Evolutionary conservation across 2,888 invertebrate genomes (phyloP).

Genomic region (Nomada fabriciana): DNA sequence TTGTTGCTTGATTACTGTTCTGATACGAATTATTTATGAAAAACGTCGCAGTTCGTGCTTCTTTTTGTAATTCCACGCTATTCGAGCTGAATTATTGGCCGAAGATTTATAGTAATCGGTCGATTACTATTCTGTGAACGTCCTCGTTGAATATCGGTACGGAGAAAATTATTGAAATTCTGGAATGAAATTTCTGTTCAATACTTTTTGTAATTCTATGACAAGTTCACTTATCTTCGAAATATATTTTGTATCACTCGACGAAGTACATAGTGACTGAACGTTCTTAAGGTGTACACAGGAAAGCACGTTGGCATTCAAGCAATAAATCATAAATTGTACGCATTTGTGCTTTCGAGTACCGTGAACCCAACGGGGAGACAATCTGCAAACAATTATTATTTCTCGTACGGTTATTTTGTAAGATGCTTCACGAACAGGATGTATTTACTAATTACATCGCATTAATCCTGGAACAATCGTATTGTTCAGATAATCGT

Average conservation of each 20-base stretch:
- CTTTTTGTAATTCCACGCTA: neutral
- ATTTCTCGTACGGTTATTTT: slow-evolving; percentile 19
- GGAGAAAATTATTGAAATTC: neutral
- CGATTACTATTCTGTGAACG: neutral
- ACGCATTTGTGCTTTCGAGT: neutral
- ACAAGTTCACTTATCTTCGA: neutral
- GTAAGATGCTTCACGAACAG: slow-evolving; percentile 26
- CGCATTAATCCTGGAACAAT: slow-evolving; percentile 31
- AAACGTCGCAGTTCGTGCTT: neutral
- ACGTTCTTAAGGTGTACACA: neutral
- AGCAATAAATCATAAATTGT: slow-evolving; percentile 13
- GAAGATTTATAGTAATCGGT: neutral
- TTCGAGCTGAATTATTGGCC: neutral
- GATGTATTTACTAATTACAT: slow-evolving; percentile 49
- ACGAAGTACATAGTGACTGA: no score
- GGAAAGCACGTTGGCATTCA: slow-evolving; percentile 15
- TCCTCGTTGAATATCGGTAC: no score
- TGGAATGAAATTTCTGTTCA: neutral
- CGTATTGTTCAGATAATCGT: slow-evolving; percentile 22
- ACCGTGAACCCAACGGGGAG: slow-evolving; percentile 16
- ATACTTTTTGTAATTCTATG: neutral
- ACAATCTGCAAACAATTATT: slow-evolving; percentile 18
- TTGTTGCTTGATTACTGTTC: neutral
- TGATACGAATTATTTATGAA: slow-evolving; percentile 38
- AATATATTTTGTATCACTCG: no score